These are phyloP conservation scores for Passer domesticus DNA, from an alignment of 2,113 vertebrate species.

Conservation along the genomic window DNA sequence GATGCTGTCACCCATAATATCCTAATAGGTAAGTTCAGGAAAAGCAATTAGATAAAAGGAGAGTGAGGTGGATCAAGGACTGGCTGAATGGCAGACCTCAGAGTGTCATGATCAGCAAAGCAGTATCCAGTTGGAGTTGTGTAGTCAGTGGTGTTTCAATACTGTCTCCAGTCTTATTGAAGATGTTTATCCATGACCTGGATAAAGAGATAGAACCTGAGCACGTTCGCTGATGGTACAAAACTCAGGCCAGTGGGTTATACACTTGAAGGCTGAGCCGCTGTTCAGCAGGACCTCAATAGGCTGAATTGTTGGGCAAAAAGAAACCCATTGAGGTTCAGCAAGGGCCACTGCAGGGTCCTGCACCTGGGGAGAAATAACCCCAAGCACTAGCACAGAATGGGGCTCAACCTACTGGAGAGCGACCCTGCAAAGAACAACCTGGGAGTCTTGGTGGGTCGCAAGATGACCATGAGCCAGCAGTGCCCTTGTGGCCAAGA, in stretches of 20 bases:
- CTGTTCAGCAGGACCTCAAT: not conserved
- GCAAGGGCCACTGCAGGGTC: not conserved
- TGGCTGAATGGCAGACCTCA: not conserved
- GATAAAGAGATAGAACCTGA: not conserved
- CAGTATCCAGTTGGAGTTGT: not conserved
- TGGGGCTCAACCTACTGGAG: not conserved
- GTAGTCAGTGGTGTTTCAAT: not conserved
- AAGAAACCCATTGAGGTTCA: not conserved
- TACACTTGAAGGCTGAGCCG: not conserved
- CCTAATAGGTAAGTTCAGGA: not conserved
- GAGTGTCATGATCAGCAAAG: not conserved
- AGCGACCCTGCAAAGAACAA: not conserved
- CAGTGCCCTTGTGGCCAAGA: not conserved
- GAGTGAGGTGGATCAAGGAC: not conserved
- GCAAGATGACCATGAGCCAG: not conserved
- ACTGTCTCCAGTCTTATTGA: not conserved
- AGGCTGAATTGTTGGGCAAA: not conserved
- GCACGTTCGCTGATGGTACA: rapidly evolving
- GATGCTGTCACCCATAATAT: not conserved
- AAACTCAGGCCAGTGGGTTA: rapidly evolving
- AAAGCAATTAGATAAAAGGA: not conserved
- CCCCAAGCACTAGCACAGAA: not conserved
- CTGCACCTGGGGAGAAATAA: not conserved
- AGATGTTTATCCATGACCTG: not conserved
- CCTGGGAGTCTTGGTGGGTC: no score